Percentiles rank a stretch among this genome's conserved stretches.
Evolutionary conservation across 2,888 invertebrate genomes (phyloP).

Genomic region (Hemistola chrysoprasaria): DNA sequence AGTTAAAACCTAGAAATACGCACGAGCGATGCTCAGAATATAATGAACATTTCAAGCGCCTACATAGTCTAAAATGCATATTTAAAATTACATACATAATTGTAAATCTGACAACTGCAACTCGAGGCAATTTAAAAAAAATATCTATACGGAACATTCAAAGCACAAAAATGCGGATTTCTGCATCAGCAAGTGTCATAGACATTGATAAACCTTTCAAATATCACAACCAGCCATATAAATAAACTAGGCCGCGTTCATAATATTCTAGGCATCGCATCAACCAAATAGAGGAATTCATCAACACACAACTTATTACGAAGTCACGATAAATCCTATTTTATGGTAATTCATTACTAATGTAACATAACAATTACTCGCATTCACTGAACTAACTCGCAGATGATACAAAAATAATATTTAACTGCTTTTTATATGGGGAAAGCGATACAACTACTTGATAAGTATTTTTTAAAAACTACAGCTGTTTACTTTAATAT

Average conservation of each 20-base stretch:
- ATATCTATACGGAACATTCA: too few species aligned
- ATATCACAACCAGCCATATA: conserved; percentile 49
- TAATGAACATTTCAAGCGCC: conserved; percentile 16
- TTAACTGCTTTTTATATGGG: conserved; percentile 55
- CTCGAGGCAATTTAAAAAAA: too few species aligned
- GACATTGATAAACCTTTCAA: conserved; percentile 32
- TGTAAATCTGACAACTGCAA: too few species aligned
- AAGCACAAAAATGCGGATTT: too few species aligned
- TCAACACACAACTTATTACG: conserved; percentile 63
- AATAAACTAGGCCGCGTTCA: conserved; percentile 24
- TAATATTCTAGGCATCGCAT: conserved; percentile 38
- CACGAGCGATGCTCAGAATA: conserved; percentile 46
- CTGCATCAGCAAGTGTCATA: too few species aligned
- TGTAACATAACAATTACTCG: conserved; percentile 47
- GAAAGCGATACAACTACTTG: conserved; percentile 58
- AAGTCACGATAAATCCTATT: conserved; percentile 60
- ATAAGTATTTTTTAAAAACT: conserved; percentile 55
- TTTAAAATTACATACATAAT: conserved; percentile 7
- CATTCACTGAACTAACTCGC: conserved; percentile 58
- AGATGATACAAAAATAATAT: conserved; percentile 59
- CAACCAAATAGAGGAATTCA: conserved; percentile 30
- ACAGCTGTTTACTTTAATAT: conserved; percentile 44
- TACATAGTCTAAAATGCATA: conserved; percentile 12
- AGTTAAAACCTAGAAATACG: conserved; percentile 69
- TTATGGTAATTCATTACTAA: conserved; percentile 67